Evolutionary conservation across 2,113 vertebrate species (phyloP).

Genomic region (Baryphthengus martii): DNA sequence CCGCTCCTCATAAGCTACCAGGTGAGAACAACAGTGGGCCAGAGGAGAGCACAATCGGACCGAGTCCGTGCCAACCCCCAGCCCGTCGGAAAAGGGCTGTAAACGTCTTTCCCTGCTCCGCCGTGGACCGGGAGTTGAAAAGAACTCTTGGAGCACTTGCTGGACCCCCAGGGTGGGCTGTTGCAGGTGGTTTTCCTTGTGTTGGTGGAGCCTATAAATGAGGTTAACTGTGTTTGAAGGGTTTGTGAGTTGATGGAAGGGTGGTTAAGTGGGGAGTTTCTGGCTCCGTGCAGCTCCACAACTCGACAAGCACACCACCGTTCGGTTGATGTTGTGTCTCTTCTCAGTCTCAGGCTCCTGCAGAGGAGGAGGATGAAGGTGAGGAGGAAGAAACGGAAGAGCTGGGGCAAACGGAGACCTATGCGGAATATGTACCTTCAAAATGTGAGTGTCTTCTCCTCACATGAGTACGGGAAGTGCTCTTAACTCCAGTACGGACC

Average conservation of each 20-base stretch:
- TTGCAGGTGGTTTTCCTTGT: not conserved
- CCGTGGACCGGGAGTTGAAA: not conserved
- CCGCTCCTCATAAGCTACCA: constrained; percentile 85
- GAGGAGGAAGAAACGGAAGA: constrained; percentile 93
- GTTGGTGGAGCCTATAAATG: not conserved
- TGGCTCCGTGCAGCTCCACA: not conserved
- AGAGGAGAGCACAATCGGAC: not conserved
- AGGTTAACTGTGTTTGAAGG: not conserved
- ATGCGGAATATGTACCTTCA: constrained; percentile 92
- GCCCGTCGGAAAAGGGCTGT: not conserved
- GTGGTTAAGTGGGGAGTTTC: not conserved
- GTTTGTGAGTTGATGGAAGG: not conserved
- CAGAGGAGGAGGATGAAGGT: constrained; percentile 90
- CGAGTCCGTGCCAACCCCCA: not conserved
- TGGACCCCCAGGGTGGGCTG: not conserved
- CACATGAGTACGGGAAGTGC: fast-evolving
- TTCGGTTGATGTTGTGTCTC: not conserved
- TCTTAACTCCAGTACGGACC: not conserved
- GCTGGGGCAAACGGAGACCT: constrained; percentile 93
- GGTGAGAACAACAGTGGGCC: constrained; percentile 66
- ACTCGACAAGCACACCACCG: fast-evolving
- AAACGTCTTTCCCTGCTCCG: not conserved
- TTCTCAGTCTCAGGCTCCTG: constrained; percentile 72
- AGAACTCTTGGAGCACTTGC: not conserved
- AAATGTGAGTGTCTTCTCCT: constrained; percentile 82